These are phyloP conservation scores for Glyptemys insculpta DNA, from an alignment of 2,797 vertebrate species.

Conservation along the genomic window DNA sequence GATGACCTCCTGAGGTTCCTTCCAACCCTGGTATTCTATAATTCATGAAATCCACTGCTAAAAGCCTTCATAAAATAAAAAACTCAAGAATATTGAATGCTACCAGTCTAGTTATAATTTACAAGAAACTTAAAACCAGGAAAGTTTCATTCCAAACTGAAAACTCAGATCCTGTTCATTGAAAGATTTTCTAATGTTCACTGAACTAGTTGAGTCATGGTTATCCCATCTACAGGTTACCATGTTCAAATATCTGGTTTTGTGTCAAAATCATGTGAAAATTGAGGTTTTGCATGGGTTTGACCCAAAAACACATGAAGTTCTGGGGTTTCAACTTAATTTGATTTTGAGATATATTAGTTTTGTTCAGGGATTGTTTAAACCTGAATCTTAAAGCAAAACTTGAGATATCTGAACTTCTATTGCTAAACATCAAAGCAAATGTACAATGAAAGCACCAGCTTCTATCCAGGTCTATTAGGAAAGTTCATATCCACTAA, in stretches of 20 bases:
- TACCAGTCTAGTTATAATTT: slow-evolving; percentile 6
- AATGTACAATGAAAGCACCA: neutral
- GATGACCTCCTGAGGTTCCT: no score
- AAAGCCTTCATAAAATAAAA: neutral
- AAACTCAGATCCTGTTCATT: neutral
- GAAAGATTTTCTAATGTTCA: neutral
- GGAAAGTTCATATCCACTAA: neutral
- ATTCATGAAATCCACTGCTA: neutral
- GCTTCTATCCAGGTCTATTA: neutral
- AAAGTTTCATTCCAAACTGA: neutral
- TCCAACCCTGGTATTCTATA: no score
- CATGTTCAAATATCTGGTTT: neutral
- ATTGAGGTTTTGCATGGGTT: neutral
- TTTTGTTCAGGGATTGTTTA: neutral
- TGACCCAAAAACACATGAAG: neutral
- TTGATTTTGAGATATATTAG: neutral
- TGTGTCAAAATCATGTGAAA: neutral
- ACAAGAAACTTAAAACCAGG: neutral
- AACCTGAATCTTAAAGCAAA: neutral
- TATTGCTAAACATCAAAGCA: neutral
- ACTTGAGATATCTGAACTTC: neutral
- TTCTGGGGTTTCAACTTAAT: neutral
- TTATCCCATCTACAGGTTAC: fast-evolving
- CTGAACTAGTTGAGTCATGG: neutral
- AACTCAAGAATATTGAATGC: neutral